phyloP scores from a whole-genome alignment of 2,113 vertebrate genomes.

The Lichenostomus cassidix region DNA sequence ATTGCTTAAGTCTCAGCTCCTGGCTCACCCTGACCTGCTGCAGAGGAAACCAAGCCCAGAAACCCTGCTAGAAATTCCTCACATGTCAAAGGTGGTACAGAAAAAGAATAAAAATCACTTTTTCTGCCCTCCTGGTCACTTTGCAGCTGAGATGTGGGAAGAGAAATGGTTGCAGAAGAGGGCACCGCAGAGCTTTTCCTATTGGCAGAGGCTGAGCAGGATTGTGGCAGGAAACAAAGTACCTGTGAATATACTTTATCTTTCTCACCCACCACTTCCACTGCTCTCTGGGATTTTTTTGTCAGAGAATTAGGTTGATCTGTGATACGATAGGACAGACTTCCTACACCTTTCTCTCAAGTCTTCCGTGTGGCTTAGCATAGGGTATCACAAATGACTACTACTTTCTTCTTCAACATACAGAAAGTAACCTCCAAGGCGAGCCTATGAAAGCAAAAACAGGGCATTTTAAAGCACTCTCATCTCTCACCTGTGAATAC shows the following conservation, averaged over 20 bases:
- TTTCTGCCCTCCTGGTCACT: neutral
- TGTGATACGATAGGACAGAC: neutral
- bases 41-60: neutral
- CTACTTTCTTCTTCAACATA: neutral
- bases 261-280: rapidly evolving
- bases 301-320: neutral
- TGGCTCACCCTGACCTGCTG: neutral
- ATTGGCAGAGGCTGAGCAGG: neutral
- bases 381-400: neutral
- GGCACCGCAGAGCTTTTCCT: neutral
- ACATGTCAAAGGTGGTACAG: neutral
- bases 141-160: neutral
- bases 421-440: neutral
- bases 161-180: neutral
- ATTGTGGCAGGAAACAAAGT: neutral
- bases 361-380: neutral
- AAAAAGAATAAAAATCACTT: neutral
- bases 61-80: neutral
- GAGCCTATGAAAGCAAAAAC: neutral
- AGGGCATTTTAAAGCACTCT: neutral
- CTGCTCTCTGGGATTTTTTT: neutral
- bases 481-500: neutral
- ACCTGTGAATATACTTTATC: neutral
- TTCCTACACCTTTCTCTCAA: neutral
- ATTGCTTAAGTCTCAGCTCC: neutral